phyloP scores from a whole-genome alignment of 2,797 vertebrate genomes.

The Furcifer pardalis region DNA sequence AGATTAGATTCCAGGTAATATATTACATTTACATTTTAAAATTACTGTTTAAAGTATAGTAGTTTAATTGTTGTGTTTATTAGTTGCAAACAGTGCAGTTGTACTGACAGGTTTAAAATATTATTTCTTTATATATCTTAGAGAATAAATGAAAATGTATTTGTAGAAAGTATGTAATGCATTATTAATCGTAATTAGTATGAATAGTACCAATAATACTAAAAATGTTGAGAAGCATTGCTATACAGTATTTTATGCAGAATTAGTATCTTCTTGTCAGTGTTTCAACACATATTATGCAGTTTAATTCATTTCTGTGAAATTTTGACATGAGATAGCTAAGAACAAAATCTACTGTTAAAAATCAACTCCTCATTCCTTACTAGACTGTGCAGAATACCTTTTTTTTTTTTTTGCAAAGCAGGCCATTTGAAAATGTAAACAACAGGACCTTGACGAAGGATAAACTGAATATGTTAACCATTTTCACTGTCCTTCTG shows the following conservation, averaged over 20 bases:
- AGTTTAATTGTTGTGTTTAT: conserved; percentile 44
- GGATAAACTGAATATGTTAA: conserved; percentile 46
- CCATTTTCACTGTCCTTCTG: conserved; percentile 37
- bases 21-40: conserved; percentile 72
- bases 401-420: neutral
- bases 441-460: conserved; percentile 28
- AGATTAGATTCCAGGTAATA: conserved; percentile 82
- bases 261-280: neutral
- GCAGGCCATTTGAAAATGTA: conserved; percentile 36
- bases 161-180: neutral
- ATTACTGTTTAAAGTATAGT: conserved; percentile 73
- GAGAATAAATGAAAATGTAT: conserved; percentile 43
- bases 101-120: conserved; percentile 54
- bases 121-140: conserved; percentile 51
- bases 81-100: conserved; percentile 54
- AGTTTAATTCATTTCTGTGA: conserved; percentile 22
- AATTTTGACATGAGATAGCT: conserved; percentile 41
- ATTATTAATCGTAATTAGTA: conserved; percentile 45
- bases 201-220: conserved; percentile 52
- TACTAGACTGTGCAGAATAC: neutral
- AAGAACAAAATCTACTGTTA: conserved; percentile 40
- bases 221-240: conserved; percentile 35
- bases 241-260: conserved; percentile 9
- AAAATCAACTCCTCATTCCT: conserved; percentile 16
- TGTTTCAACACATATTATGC: conserved; percentile 22